A percentile compares a stretch with the other conserved stretches of the same genome.
These are phyloP conservation scores for Crepidodera aurea DNA, from an alignment of 2,888 invertebrate species.

Conservation along the genomic window DNA sequence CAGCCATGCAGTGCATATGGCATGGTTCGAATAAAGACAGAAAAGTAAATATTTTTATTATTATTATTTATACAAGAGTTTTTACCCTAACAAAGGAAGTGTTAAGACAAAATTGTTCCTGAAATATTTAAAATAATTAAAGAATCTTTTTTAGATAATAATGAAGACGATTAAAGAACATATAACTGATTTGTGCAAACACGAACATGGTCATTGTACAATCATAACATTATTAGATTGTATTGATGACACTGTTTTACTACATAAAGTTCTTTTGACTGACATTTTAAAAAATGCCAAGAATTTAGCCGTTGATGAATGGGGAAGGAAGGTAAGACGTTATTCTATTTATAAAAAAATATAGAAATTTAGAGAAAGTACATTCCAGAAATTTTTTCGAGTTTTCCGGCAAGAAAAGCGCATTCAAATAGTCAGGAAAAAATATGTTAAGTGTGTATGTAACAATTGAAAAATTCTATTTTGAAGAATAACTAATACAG, in stretches of 20 bases:
- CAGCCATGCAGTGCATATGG: slow-evolving; percentile 88
- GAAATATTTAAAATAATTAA: no score
- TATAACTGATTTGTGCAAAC: slow-evolving; percentile 78
- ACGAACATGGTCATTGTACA: slow-evolving; percentile 87
- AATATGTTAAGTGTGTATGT: no score
- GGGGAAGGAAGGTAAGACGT: slow-evolving; percentile 80
- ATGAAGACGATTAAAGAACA: slow-evolving; percentile 90
- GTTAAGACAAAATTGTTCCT: no score
- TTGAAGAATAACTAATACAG: no score
- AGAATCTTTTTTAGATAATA: slow-evolving; percentile 76
- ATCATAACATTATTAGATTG: slow-evolving; percentile 85
- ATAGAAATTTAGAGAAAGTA: no score
- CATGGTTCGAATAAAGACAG: slow-evolving; percentile 83
- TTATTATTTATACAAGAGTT: neutral
- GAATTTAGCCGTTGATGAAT: slow-evolving; percentile 77
- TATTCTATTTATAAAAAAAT: no score
- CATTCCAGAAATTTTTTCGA: no score
- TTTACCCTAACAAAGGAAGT: no score
- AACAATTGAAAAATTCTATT: no score
- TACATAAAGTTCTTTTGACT: slow-evolving; percentile 81
- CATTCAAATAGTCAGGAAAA: no score
- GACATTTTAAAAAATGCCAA: slow-evolving; percentile 73
- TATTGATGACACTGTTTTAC: slow-evolving; percentile 91
- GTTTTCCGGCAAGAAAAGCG: no score
- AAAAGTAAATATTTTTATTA: slow-evolving; percentile 66